These are phyloP conservation scores for Raphicerus campestris DNA, from an alignment of 2,113 vertebrate species.

Conservation along the genomic window DNA sequence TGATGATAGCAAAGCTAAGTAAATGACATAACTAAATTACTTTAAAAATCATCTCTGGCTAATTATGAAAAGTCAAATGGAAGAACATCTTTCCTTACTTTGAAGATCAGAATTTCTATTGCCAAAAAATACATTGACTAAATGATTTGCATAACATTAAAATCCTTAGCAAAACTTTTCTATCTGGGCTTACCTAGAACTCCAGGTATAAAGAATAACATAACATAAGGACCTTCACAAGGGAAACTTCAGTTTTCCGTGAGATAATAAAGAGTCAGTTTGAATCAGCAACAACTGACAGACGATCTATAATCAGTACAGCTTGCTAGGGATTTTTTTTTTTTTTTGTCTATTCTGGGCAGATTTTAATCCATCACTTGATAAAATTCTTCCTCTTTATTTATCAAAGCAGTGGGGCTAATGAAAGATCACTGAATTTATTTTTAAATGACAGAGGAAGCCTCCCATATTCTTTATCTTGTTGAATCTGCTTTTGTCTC, in stretches of 20 bases:
- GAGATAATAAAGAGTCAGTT: background rate
- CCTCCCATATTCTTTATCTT: constrained; percentile 25
- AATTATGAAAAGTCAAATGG: background rate
- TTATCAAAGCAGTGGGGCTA: constrained; percentile 29
- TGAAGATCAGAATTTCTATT: background rate
- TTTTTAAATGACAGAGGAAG: constrained; percentile 43
- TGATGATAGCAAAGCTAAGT: background rate
- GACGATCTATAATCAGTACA: background rate
- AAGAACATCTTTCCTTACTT: background rate
- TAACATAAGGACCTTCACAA: background rate
- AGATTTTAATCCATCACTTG: constrained; percentile 22
- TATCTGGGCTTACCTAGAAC: background rate
- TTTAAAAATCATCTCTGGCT: background rate
- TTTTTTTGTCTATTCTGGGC: constrained; percentile 16
- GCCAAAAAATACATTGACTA: background rate
- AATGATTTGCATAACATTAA: background rate
- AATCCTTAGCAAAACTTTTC: background rate
- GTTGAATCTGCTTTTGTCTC: background rate
- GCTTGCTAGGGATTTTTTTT: background rate
- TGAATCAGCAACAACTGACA: background rate
- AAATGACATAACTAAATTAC: background rate
- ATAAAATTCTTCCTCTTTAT: constrained; percentile 2
- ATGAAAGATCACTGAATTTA: constrained; percentile 20
- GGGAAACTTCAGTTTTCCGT: background rate
- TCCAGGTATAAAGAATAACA: background rate